Conservation (phyloP, 1,140 invertebrate genomes). For the Xylocopa sonorina region DNA sequence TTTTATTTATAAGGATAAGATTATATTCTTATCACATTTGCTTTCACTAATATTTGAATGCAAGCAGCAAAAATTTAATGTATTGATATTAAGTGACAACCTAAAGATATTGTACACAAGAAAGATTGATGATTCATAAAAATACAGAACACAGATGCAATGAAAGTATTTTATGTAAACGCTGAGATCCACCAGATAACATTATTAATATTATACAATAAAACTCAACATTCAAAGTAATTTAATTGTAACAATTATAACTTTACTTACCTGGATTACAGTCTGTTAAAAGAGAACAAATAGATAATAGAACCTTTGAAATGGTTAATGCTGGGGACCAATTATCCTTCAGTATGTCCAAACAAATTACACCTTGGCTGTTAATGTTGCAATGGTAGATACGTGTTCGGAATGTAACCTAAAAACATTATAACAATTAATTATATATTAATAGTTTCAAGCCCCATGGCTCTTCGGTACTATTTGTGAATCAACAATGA, state of each 20-base stretch:
- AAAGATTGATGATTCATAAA: no score
- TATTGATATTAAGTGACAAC: no score
- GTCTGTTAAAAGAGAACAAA: constrained; percentile 97
- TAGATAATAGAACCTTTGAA: constrained; percentile 96
- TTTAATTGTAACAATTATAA: constrained; percentile 1
- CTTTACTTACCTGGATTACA: constrained; percentile 93
- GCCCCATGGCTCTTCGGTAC: background rate
- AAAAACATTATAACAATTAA: constrained; percentile 60
- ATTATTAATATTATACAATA: no score
- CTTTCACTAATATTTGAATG: no score
- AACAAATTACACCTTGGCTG: constrained; percentile 97
- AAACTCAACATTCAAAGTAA: background rate
- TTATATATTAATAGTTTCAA: constrained; percentile 1
- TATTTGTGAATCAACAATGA: background rate
- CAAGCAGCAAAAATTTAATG: no score
- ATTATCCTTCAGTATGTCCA: constrained; percentile 98
- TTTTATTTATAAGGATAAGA: no score
- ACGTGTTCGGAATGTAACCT: constrained; percentile 97
- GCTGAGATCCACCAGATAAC: no score
- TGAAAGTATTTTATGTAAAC: no score
- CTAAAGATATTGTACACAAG: no score
- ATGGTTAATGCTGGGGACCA: constrained; percentile 98
- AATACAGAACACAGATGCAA: no score
- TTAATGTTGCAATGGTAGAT: constrained; percentile 99
- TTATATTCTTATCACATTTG: no score